phyloP scores from a whole-genome alignment of 2,797 vertebrate genomes.

The Rhincodon typus region DNA sequence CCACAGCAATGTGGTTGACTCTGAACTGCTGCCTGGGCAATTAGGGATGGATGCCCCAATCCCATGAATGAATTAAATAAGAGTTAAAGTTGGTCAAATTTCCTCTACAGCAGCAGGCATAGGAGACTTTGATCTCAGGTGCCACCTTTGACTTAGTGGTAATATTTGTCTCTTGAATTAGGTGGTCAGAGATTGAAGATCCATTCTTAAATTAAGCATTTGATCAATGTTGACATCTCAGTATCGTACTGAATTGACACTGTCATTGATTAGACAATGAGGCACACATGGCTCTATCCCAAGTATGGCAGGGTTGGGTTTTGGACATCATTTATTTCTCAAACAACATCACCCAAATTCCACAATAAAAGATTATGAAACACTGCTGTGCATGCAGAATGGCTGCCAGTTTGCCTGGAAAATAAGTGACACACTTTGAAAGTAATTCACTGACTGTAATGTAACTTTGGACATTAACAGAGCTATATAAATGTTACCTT shows the following conservation, averaged over 20 bases:
- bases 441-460: not conserved
- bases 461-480: not conserved
- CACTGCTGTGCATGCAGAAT: not conserved
- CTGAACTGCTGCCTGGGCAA: no score
- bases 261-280: not conserved
- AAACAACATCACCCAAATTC: not conserved
- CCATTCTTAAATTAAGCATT: not conserved
- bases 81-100: not conserved
- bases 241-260: not conserved
- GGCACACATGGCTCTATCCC: not conserved
- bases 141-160: not conserved
- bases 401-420: not conserved
- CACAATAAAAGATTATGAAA: not conserved
- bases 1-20: no score
- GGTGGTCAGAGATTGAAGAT: not conserved
- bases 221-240: not conserved
- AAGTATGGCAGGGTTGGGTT: not conserved
- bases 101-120: not conserved
- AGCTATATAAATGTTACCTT: not conserved
- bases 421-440: not conserved
- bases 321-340: not conserved
- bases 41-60: no score
- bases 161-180: not conserved
- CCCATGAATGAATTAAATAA: no score
- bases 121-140: not conserved